Evolutionary conservation across 2,797 vertebrate genomes (phyloP), one percentile per base, ranked within the genome.

Genomic region (Macropodus opercularis): DNA sequence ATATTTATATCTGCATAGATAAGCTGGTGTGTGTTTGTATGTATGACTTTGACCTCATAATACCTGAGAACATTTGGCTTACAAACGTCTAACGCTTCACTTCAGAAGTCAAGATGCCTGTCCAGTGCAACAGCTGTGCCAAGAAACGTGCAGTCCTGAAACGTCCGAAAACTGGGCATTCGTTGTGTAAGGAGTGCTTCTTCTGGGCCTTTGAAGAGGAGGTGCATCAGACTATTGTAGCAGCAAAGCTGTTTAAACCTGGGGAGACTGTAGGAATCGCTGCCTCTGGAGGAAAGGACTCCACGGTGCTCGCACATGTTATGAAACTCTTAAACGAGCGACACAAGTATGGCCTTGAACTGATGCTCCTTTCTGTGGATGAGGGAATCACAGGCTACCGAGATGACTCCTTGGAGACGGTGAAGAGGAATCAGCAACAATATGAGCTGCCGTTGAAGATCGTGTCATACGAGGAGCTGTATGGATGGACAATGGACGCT

Each of bases 401-500:
- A 1, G 94, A 95, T 2, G 94, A 93, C 62, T 96, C 95, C 15
- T 64, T 96, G 84, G 94, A 93, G 49, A 95, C 95, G 0, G 94
- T 96, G 23, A 92, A 90, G 69, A 91, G 92, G 63, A 93, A 94
- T 77, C 93, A 94, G 39, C 90, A 85, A 32, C 90, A 90, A 80
- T 95, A 95, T 32, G 93, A 92, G 1, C 89, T 96, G 32, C 95
- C 94, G 0, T 85, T 96, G 40, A 94, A 93, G 68, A 86, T 96
- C 0, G 90, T 97, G 57, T 94, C 95, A 2, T 96, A 95, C 5
- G 87, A 90, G 13, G 92, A 95, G 70, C 88, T 96, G 5, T 96
- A 95, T 3, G 95, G 95, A 40, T 96, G 95, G 95, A 95, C 94
- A 7, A 95, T 95, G 95, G 95, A 96, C 26, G 92, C 92, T 9